phyloP scores from a whole-genome alignment of 1,140 invertebrate species.

The Octopus sinensis region DNA sequence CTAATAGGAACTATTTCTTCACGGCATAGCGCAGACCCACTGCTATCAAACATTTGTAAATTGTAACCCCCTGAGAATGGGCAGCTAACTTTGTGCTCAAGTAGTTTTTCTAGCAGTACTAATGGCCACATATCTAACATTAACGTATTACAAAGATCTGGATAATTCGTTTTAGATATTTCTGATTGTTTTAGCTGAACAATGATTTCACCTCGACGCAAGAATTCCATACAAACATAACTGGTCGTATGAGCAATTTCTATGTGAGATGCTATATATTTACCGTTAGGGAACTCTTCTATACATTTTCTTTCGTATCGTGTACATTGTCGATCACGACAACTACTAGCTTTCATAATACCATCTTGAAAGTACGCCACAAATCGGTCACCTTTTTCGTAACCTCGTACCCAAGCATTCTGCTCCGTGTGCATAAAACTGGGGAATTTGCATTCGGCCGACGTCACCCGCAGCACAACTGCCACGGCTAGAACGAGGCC shows the following conservation, averaged over 20 bases:
- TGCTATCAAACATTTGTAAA: slow-evolving; percentile 28
- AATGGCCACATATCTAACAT: neutral
- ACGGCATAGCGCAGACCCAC: slow-evolving; percentile 27
- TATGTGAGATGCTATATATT: neutral
- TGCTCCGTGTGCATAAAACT: slow-evolving; percentile 12
- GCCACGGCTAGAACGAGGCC: slow-evolving; percentile 5
- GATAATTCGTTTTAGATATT: neutral
- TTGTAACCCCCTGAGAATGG: slow-evolving; percentile 40
- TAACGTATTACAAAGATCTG: neutral
- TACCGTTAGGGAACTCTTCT: neutral
- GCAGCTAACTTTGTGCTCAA: slow-evolving; percentile 20
- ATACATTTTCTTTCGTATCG: slow-evolving; percentile 1
- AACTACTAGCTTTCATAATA: slow-evolving; percentile 12
- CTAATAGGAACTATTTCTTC: slow-evolving; percentile 30
- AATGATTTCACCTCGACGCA: slow-evolving; percentile 8
- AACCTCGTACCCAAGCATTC: slow-evolving; percentile 2
- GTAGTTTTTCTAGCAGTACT: neutral
- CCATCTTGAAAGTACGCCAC: slow-evolving; percentile 8
- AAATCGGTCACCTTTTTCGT: slow-evolving; percentile 10
- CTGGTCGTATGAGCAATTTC: neutral
- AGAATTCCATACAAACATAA: slow-evolving; percentile 7
- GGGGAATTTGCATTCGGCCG: slow-evolving; percentile 12
- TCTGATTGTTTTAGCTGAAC: slow-evolving; percentile 6
- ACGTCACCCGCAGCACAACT: slow-evolving; percentile 2
- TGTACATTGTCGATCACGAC: neutral